Evolutionary conservation across 2,113 vertebrate genomes (phyloP).

Genomic region (Natator depressus): DNA sequence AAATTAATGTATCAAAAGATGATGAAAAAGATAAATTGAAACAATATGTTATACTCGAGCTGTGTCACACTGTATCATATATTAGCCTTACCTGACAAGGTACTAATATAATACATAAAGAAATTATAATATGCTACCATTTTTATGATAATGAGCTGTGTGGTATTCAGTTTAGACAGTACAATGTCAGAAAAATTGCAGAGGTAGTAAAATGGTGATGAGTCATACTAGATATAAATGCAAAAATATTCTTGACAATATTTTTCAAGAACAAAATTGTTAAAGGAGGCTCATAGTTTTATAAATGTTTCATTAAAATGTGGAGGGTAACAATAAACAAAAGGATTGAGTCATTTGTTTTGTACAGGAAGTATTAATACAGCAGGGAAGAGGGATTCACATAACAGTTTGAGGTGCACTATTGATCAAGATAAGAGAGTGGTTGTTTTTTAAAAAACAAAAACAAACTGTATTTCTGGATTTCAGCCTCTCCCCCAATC

Average conservation of each 20-base stretch:
- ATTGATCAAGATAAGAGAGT: not conserved
- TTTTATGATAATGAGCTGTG: not conserved
- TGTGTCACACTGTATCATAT: not conserved
- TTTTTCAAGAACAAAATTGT: not conserved
- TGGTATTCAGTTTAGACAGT: not conserved
- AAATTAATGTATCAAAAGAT: not conserved
- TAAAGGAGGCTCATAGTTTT: not conserved
- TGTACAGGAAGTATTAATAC: not conserved
- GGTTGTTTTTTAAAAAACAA: too few relatives aligned
- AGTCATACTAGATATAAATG: not conserved
- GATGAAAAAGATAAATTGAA: not conserved
- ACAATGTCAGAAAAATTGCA: not conserved
- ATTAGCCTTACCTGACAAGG: not conserved
- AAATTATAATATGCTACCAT: not conserved
- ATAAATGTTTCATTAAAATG: not conserved
- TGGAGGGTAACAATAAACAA: not conserved
- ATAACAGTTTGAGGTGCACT: not conserved
- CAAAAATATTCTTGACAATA: not conserved
- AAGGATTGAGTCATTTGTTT: not conserved
- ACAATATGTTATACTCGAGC: not conserved
- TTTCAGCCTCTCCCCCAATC: not conserved
- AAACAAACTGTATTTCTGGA: not conserved
- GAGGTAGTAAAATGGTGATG: not conserved
- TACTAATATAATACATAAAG: not conserved
- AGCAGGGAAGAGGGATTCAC: not conserved